phyloP scores from a whole-genome alignment of 2,113 vertebrate genomes.

The Excalfactoria chinensis region DNA sequence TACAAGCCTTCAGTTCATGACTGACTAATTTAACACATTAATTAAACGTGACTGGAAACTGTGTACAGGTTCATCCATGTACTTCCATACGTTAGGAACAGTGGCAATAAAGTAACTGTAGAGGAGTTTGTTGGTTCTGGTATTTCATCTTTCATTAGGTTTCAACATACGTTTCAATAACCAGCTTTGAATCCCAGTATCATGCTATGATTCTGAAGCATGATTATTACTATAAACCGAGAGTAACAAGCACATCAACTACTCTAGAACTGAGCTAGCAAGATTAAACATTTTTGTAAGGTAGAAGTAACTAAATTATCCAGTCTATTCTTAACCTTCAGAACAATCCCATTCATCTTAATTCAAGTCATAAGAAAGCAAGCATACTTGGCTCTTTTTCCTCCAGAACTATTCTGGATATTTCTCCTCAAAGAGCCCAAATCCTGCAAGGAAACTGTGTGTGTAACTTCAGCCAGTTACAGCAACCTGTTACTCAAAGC shows the following conservation, averaged over 20 bases:
- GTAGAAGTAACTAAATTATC: background rate
- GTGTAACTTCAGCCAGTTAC: background rate
- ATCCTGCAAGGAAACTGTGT: background rate
- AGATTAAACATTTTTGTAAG: background rate
- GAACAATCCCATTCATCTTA: rapidly evolving
- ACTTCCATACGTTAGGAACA: rapidly evolving
- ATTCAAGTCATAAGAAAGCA: rapidly evolving
- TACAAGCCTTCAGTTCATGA: background rate
- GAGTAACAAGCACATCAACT: background rate
- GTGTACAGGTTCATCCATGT: background rate
- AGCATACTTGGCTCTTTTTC: background rate
- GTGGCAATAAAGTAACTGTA: background rate
- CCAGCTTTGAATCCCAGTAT: background rate
- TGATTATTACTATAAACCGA: background rate
- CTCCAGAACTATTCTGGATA: background rate
- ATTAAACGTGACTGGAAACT: background rate
- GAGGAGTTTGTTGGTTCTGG: background rate
- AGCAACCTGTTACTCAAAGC: rapidly evolving
- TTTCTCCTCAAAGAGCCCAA: background rate
- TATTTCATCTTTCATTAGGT: background rate
- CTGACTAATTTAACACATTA: background rate
- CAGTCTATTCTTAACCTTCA: background rate
- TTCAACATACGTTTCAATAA: background rate
- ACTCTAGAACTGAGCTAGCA: background rate
- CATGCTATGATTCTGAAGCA: background rate